Conservation (phyloP, 2,113 vertebrate species). For the Lates calcarifer region DNA sequence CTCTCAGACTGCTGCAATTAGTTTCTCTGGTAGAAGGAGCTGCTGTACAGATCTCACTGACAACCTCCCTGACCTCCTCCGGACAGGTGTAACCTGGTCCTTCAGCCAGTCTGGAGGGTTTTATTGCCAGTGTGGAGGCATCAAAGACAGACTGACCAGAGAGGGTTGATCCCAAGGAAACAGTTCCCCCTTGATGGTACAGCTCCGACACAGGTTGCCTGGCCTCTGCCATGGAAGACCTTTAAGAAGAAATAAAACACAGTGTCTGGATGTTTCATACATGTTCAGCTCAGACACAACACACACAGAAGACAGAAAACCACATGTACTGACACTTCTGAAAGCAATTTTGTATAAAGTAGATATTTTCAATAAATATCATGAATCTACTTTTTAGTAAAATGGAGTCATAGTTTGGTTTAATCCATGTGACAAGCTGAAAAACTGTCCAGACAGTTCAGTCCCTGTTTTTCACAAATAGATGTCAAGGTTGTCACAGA, state of each 20-base stretch:
- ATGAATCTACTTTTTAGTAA: too few species aligned
- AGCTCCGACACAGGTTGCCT: conserved; percentile 46
- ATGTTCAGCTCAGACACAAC: not conserved
- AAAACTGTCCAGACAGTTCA: too few species aligned
- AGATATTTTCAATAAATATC: too few species aligned
- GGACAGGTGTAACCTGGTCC: conserved; percentile 6
- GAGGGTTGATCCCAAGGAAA: conserved; percentile 25
- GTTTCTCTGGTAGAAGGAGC: not conserved
- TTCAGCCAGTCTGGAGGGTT: conserved; percentile 25
- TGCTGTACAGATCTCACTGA: conserved; percentile 60
- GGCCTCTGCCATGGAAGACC: conserved; percentile 70
- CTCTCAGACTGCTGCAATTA: not conserved
- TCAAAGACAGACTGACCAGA: conserved; percentile 61
- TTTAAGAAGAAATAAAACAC: conserved; percentile 6
- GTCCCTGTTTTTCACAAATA: too few species aligned
- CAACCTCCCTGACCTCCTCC: conserved; percentile 80
- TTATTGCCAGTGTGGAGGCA: conserved; percentile 75
- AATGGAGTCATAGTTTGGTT: too few species aligned
- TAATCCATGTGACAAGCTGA: too few species aligned
- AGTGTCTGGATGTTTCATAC: not conserved
- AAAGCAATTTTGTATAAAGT: too few species aligned
- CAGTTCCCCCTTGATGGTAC: conserved; percentile 21
- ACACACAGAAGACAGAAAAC: not conserved
- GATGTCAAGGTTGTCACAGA: not conserved
- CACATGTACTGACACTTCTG: not conserved